These are phyloP conservation scores for Acromyrmex charruanus DNA, from an alignment of 1,140 invertebrate genomes.

Conservation along the genomic window DNA sequence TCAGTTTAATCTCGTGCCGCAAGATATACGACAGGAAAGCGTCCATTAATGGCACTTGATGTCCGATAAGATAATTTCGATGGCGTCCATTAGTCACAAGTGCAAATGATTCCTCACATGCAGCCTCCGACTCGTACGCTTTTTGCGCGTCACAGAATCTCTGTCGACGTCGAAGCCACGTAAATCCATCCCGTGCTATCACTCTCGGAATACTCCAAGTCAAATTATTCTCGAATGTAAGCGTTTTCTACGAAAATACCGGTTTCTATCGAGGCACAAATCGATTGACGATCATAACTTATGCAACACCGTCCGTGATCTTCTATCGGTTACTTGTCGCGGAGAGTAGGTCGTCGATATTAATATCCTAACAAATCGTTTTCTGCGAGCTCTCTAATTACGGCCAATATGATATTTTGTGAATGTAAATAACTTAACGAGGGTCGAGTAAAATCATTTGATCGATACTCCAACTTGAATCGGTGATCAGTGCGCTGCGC, in stretches of 20 bases:
- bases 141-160: conserved; percentile 6
- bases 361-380: conserved; percentile 1
- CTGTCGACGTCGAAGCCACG: background rate
- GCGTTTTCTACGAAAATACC: background rate
- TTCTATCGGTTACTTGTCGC: conserved; percentile 17
- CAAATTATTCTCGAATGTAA: conserved; percentile 13
- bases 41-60: conserved; percentile 38
- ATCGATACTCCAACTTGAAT: conserved; percentile 12
- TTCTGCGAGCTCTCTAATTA: background rate
- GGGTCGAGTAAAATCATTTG: background rate
- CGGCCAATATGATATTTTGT: background rate
- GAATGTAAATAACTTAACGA: conserved; percentile 36
- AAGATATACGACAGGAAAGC: conserved; percentile 11
- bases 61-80: conserved; percentile 49
- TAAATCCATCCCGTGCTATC: conserved; percentile 8
- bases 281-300: conserved; percentile 59
- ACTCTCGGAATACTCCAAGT: background rate
- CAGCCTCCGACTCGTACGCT: background rate
- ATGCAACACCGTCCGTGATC: conserved; percentile 44
- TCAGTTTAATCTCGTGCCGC: background rate
- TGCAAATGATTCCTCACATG: conserved; percentile 24
- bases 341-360: conserved; percentile 22
- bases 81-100: conserved; percentile 39
- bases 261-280: background rate
- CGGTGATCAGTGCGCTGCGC: too few relatives aligned